Percentiles rank a stretch among this genome's conserved stretches.
These are phyloP conservation scores for Paracanthobrama guichenoti DNA, from an alignment of 2,113 vertebrate genomes.

Conservation along the genomic window DNA sequence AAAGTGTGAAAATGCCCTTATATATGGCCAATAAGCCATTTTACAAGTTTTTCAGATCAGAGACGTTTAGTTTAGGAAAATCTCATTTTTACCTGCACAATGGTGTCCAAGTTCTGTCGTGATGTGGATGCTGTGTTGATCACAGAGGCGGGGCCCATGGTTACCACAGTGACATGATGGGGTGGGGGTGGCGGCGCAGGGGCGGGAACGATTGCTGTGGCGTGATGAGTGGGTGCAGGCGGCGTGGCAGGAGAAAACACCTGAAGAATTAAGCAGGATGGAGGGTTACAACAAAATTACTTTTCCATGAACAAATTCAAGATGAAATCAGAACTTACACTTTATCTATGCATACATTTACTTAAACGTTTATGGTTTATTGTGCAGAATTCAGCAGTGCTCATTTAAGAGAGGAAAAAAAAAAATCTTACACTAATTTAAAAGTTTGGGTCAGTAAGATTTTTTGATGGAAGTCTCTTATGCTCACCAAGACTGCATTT, in stretches of 20 bases:
- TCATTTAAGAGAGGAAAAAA: background rate
- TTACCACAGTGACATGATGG: constrained; percentile 96
- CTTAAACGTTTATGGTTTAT: background rate
- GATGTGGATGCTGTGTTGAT: constrained; percentile 96
- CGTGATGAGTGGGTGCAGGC: constrained; percentile 91
- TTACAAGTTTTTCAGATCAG: too few relatives aligned
- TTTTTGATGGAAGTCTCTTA: background rate
- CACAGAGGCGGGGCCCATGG: constrained; percentile 92
- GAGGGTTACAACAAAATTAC: background rate
- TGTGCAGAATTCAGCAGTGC: background rate
- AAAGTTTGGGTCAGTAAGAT: background rate
- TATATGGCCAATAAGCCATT: background rate
- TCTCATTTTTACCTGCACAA: constrained; percentile 96
- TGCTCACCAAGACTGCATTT: background rate
- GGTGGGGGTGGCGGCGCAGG: constrained; percentile 79
- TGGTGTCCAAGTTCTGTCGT: constrained; percentile 97
- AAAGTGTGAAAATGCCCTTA: too few relatives aligned
- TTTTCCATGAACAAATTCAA: background rate
- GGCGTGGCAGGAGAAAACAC: constrained; percentile 81
- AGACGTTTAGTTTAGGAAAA: too few relatives aligned
- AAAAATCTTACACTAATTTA: background rate
- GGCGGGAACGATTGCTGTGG: constrained; percentile 94
- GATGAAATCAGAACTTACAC: background rate
- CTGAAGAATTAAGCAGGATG: constrained; percentile 66
- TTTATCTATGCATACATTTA: background rate